Conservation (phyloP, 2,888 invertebrate genomes). For the Lottia gigantea region DNA sequence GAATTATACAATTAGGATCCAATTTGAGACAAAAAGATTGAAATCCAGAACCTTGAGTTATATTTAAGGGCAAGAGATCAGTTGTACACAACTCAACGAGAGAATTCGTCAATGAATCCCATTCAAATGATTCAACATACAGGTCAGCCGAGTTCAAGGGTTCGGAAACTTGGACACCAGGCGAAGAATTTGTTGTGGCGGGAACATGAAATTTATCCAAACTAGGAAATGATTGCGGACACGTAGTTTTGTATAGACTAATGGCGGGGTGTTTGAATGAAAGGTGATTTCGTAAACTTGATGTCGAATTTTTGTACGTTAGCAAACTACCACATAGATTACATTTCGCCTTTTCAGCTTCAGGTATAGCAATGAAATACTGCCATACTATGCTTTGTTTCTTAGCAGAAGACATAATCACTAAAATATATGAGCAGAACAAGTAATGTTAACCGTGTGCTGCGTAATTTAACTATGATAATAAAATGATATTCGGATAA, state of each 20-base stretch:
- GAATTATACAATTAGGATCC: neutral
- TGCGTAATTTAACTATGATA: too few relatives aligned
- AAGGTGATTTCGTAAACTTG: constrained; percentile 6
- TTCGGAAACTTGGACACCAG: neutral
- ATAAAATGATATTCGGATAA: too few relatives aligned
- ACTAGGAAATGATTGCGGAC: neutral
- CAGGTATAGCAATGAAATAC: neutral
- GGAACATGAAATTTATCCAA: neutral
- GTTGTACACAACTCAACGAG: neutral
- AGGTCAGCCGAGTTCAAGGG: neutral
- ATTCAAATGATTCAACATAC: neutral
- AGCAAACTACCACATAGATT: neutral
- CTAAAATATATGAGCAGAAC: too few relatives aligned
- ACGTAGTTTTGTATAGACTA: neutral
- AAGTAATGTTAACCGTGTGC: too few relatives aligned
- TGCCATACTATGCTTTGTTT: neutral
- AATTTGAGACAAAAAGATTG: neutral
- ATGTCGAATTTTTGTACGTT: neutral
- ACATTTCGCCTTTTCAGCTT: neutral
- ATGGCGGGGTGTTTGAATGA: neutral
- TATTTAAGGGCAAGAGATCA: neutral
- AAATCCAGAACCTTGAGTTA: neutral
- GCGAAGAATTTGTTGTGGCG: neutral
- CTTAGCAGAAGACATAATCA: too few relatives aligned
- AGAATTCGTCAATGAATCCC: neutral